Conservation (phyloP, 2,113 vertebrate genomes). For the Dascyllus trimaculatus region DNA sequence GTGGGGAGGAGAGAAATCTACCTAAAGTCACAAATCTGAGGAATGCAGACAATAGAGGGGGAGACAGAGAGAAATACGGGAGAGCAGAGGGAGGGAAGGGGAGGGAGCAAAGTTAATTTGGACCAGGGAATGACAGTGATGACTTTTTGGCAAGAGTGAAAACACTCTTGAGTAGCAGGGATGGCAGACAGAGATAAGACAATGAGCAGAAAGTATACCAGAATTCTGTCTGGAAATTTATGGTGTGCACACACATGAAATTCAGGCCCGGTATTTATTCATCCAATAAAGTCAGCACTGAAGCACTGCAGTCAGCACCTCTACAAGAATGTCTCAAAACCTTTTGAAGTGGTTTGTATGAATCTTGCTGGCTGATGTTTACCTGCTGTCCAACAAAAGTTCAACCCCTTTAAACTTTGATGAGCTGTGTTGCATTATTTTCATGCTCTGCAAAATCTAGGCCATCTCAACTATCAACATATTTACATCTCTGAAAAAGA, state of each 20-base stretch:
- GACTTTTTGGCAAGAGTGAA: conserved; percentile 36
- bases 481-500: too few species aligned
- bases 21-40: conserved; percentile 55
- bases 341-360: neutral
- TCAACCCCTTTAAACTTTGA: too few species aligned
- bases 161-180: conserved; percentile 36
- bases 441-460: too few species aligned
- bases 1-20: conserved; percentile 38
- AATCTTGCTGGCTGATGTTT: neutral
- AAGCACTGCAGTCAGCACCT: neutral
- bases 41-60: conserved; percentile 40
- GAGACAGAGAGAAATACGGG: conserved; percentile 11
- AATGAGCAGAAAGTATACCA: conserved; percentile 6
- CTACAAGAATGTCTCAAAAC: neutral
- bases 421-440: too few species aligned
- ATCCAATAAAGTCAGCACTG: neutral
- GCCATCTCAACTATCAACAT: too few species aligned
- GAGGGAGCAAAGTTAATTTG: conserved; percentile 25
- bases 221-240: neutral
- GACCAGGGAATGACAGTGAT: conserved; percentile 37
- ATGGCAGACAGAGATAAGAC: conserved; percentile 37
- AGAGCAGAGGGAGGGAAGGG: conserved; percentile 9
- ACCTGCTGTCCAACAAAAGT: too few species aligned
- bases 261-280: neutral
- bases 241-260: neutral